Evolutionary conservation across 2,113 vertebrate genomes (phyloP).

Genomic region (Eptatretus burgeri): DNA sequence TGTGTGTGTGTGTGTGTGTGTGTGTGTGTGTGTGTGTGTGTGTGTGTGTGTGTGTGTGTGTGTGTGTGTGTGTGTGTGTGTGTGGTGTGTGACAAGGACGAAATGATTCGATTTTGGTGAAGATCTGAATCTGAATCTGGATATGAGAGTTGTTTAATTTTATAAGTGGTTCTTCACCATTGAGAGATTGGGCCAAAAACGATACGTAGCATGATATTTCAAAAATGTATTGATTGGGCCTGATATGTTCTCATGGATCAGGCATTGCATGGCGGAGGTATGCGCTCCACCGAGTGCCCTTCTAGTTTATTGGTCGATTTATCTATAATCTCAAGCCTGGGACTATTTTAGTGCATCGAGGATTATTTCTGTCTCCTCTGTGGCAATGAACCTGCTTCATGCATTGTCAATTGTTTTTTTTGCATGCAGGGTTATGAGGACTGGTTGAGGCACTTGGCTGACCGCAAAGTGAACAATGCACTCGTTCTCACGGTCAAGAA

Average conservation of each 20-base stretch:
- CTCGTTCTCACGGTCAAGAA: conserved; percentile 44
- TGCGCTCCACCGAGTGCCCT: no score
- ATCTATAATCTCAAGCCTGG: neutral
- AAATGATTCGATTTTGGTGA: neutral
- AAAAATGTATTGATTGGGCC: no score
- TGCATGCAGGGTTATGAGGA: conserved; percentile 66
- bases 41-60: neutral
- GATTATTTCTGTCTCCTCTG: neutral
- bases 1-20: neutral
- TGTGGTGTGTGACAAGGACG: neutral
- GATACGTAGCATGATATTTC: no score
- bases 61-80: neutral
- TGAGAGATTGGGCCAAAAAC: no score
- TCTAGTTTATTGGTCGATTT: neutral
- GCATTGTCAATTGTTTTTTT: neutral
- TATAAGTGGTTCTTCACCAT: no score
- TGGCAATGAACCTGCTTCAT: neutral
- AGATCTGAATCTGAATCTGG: no score
- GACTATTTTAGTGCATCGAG: neutral
- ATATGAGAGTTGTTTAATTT: no score
- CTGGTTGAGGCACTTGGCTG: conserved; percentile 82
- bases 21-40: neutral
- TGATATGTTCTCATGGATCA: no score
- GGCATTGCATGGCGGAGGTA: no score
- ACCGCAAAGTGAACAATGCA: conserved; percentile 82